Percentiles rank a stretch among this genome's conserved stretches.
phyloP scores from a whole-genome alignment of 2,797 vertebrate species.

The Pantherophis alleghaniensis region DNA sequence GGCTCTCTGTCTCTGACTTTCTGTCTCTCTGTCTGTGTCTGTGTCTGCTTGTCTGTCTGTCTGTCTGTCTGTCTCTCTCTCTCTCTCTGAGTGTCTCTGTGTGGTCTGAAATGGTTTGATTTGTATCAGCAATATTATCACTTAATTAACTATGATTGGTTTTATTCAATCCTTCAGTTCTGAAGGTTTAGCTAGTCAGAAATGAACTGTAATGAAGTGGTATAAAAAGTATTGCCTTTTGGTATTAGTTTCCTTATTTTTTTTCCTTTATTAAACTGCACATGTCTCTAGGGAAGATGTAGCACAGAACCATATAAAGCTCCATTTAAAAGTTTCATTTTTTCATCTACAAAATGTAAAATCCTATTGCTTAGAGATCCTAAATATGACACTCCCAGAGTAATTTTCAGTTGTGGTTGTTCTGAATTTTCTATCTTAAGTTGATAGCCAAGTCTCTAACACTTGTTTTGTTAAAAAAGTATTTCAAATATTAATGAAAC shows the following conservation, averaged over 20 bases:
- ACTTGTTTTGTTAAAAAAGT: neutral
- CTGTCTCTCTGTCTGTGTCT: neutral
- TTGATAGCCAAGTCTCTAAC: slow-evolving; percentile 26
- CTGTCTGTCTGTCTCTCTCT: too few species aligned
- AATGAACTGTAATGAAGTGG: neutral
- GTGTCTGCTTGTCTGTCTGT: too few species aligned
- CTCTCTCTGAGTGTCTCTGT: neutral
- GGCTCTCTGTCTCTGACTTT: too few species aligned
- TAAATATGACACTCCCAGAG: slow-evolving; percentile 23
- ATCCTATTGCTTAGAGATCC: slow-evolving; percentile 5
- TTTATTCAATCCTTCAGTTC: neutral
- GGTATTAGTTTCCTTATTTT: neutral
- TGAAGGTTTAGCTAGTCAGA: neutral
- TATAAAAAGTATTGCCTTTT: neutral
- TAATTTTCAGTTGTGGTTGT: slow-evolving; percentile 15
- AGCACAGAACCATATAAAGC: neutral
- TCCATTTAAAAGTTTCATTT: slow-evolving; percentile 6
- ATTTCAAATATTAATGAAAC: slow-evolving; percentile 29
- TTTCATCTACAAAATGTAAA: neutral
- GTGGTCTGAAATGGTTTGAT: neutral
- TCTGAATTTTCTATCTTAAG: slow-evolving; percentile 34
- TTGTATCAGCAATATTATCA: neutral
- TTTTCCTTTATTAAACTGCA: neutral
- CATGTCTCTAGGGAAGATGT: neutral
- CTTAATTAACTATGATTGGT: neutral